These are phyloP conservation scores for Craseonycteris thonglongyai DNA, from an alignment of 2,113 vertebrate genomes.

Conservation along the genomic window DNA sequence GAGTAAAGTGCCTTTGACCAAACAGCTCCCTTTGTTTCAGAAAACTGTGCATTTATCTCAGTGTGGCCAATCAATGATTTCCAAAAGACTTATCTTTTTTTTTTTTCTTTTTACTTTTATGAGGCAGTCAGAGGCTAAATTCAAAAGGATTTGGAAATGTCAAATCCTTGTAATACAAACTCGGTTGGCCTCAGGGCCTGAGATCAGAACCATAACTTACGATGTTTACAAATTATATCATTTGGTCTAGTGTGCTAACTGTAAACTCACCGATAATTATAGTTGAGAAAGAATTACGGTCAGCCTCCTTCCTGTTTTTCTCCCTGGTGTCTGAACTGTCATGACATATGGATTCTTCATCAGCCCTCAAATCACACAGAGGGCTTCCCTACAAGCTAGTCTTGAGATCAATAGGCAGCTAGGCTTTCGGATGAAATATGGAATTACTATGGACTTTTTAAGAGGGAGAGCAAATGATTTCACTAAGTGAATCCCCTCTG, in stretches of 20 bases:
- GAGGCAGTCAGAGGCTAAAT: slow-evolving; percentile 61
- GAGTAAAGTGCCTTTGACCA: slow-evolving; percentile 58
- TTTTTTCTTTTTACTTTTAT: slow-evolving; percentile 39
- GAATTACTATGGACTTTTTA: slow-evolving; percentile 59
- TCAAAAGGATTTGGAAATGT: slow-evolving; percentile 70
- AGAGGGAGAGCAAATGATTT: slow-evolving; percentile 51
- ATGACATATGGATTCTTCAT: slow-evolving; percentile 64
- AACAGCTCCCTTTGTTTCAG: slow-evolving; percentile 61
- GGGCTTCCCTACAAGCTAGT: slow-evolving; percentile 32
- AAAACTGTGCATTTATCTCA: slow-evolving; percentile 66
- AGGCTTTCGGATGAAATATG: slow-evolving; percentile 40
- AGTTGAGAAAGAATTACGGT: slow-evolving; percentile 33
- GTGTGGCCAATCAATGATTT: slow-evolving; percentile 58
- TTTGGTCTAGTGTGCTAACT: slow-evolving; percentile 49
- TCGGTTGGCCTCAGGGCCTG: slow-evolving; percentile 49
- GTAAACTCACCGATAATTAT: slow-evolving; percentile 37
- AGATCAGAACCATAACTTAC: slow-evolving; percentile 60
- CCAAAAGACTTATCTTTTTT: slow-evolving; percentile 67
- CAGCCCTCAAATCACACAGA: slow-evolving; percentile 42
- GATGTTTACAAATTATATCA: slow-evolving; percentile 68
- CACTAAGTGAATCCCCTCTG: slow-evolving; percentile 37
- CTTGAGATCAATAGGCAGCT: slow-evolving; percentile 66
- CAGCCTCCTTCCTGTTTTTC: background rate
- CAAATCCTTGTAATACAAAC: slow-evolving; percentile 66
- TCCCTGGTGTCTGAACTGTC: slow-evolving; percentile 10